Conservation (phyloP, 35 echinoderm and acorn worm genomes). For the Strongylocentrotus purpuratus region DNA sequence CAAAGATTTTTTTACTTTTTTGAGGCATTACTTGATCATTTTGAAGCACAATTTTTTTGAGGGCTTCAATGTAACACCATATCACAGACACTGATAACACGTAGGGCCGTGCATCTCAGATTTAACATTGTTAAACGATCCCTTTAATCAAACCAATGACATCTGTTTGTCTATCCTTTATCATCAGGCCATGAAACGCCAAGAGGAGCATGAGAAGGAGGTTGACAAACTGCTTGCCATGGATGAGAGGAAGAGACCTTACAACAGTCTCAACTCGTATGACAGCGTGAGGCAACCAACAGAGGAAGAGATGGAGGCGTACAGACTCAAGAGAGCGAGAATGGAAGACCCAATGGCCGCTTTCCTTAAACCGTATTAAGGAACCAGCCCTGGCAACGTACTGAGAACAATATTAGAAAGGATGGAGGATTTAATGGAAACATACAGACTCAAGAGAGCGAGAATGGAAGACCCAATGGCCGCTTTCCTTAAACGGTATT, state of each 20-base stretch:
- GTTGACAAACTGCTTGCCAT: constrained; percentile 80
- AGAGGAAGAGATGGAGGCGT: constrained; percentile 99
- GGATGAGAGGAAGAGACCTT: constrained; percentile 94
- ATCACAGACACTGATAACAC: no score
- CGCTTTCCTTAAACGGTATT: no score
- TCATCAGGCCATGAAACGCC: constrained; percentile 79
- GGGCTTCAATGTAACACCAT: no score
- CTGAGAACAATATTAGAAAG: no score
- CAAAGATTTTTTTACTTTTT: no score
- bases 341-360: constrained; percentile 94
- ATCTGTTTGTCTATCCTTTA: constrained; percentile 13
- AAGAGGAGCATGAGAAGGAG: constrained; percentile 76
- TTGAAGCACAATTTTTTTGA: no score
- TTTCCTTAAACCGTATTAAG: constrained; percentile 59
- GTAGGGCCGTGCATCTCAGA: no score
- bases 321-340: constrained; percentile 80
- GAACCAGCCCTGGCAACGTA: not conserved
- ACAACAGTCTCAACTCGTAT: constrained; percentile 80
- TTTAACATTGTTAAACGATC: no score
- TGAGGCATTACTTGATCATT: no score
- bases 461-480: no score
- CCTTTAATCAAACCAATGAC: not conserved
- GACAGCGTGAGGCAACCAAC: constrained; percentile 83
- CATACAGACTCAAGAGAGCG: no score
- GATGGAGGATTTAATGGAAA: no score